Base-by-base conservation (phyloP, 30 jellyfish, hydroid and myxozoan species). In the Hydra vulgaris region DNA sequence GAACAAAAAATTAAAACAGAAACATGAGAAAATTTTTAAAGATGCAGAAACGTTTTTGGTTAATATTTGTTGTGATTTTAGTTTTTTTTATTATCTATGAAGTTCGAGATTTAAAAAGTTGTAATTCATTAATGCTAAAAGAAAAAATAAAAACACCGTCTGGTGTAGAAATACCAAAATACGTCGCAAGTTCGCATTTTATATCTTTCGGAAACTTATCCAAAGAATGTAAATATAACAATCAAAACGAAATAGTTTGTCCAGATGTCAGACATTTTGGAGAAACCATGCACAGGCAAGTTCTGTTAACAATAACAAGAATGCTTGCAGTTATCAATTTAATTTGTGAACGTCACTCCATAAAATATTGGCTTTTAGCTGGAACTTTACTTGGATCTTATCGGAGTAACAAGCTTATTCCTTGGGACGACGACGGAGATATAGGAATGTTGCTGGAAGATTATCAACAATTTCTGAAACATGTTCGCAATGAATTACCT, bases 341-440 rank as follows among this genome's bases (percentile, higher is more conserved):
- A 21, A 88, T 92, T 23, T 87, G 94, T 66, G 87, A 80, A 25
- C 68, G 70, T 61, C 18, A 71, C 54, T 25, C 25, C 1, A 74
- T 80, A 4, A 19, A 21, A 7, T 70, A 80, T 80, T 80, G 87
- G 87, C 21, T 80, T 23, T 72, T 61, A 20, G 27, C 22, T 26
- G 97, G 97, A 17, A 85, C 97, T 22, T 74, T 89, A 27, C 87
- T 89, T 56, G 97, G 97, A 61, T 95, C 97, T 0, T 40, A 23
- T 4, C 79, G 92, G 21, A 23, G 68, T 71, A 27, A 79, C 23
- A 84, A 79, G 0, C 72, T 89, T 21, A 79, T 89, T 26, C 97
- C 97, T 0, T 89, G 97, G 97, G 97, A 89, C 66, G 87, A 86
- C 8, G 97, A 89, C 26, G 97, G 95, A 3, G 97, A 89, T 76